phyloP scores from a whole-genome alignment of 2,113 vertebrate genomes.

The Ia io region DNA sequence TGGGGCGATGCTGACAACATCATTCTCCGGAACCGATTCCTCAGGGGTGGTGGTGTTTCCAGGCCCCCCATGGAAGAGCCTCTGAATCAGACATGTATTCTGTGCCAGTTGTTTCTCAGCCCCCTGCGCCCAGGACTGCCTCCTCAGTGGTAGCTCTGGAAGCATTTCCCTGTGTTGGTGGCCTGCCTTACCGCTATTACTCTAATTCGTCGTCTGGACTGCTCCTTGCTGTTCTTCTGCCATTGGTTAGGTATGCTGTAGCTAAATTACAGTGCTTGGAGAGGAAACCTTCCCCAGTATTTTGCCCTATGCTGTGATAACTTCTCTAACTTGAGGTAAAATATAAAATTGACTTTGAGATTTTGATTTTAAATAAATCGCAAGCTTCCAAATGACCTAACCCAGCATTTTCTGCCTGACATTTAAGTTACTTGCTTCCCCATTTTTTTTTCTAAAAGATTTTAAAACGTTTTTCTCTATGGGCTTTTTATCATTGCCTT shows the following conservation, averaged over 20 bases:
- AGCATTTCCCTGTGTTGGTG: neutral
- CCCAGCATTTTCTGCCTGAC: constrained; percentile 41
- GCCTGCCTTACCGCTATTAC: neutral
- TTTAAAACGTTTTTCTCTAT: neutral
- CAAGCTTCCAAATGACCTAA: constrained; percentile 31
- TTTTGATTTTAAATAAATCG: constrained; percentile 65
- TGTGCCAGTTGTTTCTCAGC: neutral
- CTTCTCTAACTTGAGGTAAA: constrained; percentile 50
- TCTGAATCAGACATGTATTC: neutral
- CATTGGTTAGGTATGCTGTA: neutral
- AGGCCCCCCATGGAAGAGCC: neutral
- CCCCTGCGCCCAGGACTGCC: neutral
- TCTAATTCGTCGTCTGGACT: neutral
- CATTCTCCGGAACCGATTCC: neutral
- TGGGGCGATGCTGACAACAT: neutral
- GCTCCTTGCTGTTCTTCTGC: neutral
- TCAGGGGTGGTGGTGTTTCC: neutral
- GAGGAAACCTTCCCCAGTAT: constrained; percentile 38
- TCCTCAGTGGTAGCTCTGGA: neutral
- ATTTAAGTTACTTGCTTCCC: constrained; percentile 37
- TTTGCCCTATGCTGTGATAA: constrained; percentile 31
- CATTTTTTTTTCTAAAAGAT: neutral
- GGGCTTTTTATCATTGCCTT: neutral
- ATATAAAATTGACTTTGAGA: constrained; percentile 59
- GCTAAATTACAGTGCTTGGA: constrained; percentile 53